Evolutionary conservation across 2,888 invertebrate genomes (phyloP), one percentile per base, ranked within the genome.

Genomic region (Anthophora plumipes): DNA sequence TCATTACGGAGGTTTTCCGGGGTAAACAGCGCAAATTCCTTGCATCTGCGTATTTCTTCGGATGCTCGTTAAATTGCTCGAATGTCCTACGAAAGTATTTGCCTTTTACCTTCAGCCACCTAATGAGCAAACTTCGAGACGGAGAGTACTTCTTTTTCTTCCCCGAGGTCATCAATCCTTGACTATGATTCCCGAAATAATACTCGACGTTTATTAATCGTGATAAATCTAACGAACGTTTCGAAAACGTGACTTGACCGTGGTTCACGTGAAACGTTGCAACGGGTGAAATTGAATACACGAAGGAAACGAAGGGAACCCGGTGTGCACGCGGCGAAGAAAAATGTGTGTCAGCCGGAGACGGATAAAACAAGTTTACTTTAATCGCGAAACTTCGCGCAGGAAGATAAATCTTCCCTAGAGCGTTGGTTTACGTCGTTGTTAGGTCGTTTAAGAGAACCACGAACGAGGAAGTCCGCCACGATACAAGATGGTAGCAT

Each of bases 361-460:
- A 55, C 55, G 60, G 52, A 46, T 67, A 57, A 64, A 71, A 64
- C 41, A 63, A 71, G 50, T 57, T 54, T 57, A 77, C 57, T 50
- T 72, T 59, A 77, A 77, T 72, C 72, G 76, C 3, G 25, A 64
- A 77, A 77, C 63, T 77, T 77, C 20, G 41, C 20, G n/a, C 25
- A 8, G 73, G 37, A 59, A 60, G 54, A 66, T 77, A 72, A 64
- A 72, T 74, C 63, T 61, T 31, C 8, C 31, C 61, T 14, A 12
- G 7, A n/a, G 12, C 59, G 41, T 48, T 57, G 37, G 57, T 70
- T 82, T 68, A 64, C 52, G 59, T 37, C 52, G 63, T 59, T 50
- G 63, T 66, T 48, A 64, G 50, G 50, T 66, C 71, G 50, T 59
- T 84, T 70, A 46, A 63, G 50, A 22, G 54, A 57, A 50, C 63